Evolutionary conservation across 2,113 vertebrate genomes (phyloP), one percentile per base, ranked within the genome.

Genomic region (Lathamus discolor): DNA sequence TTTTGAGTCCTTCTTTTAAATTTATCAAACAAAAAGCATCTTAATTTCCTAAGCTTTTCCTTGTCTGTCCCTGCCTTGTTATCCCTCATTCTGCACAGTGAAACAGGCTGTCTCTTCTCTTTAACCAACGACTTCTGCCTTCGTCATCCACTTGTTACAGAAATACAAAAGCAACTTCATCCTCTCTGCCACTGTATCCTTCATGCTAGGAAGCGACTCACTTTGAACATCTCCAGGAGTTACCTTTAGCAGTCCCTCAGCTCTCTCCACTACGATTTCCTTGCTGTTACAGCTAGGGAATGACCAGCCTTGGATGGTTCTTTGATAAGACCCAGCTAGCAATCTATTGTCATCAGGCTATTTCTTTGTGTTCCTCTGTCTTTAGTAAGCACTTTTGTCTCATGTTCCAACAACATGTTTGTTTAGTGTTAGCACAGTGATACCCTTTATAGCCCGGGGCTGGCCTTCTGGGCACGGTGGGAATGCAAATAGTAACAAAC

Each of bases 21-120:
- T 62, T 70, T 33, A 84, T 79, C 86, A 93, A 84, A 95, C 77
- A 93, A 91, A 89, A 95, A 67, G 7, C 48, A 66, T 13, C 86
- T 78, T 78, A 51, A 75, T 81, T 96, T 91, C 63, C 69, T 59
- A 14, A 74, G 80, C 43, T 39, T 49, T 84, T 67, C 55, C 29
- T 35, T 78, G 33, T 20, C 69, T 68, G 55, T 89, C 44, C 33
- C 69, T 95, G 83, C 52, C 39, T 41, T 89, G 62, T 39, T 86
- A 70, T 48, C 35, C 24, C 46, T 72, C 68, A 61, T 67, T 67
- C 77, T 39, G 27, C 61, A 6, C 66, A 37, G 16, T 39, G 62
- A 66, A 86, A 63, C 31, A 51, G 63, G 22, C 61, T 74, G 37
- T 51, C 10, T 0, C 76, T 80, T 83, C 39, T 55, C 78, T 87